Conservation (phyloP, 1,140 invertebrate species). For the Manduca sexta region DNA sequence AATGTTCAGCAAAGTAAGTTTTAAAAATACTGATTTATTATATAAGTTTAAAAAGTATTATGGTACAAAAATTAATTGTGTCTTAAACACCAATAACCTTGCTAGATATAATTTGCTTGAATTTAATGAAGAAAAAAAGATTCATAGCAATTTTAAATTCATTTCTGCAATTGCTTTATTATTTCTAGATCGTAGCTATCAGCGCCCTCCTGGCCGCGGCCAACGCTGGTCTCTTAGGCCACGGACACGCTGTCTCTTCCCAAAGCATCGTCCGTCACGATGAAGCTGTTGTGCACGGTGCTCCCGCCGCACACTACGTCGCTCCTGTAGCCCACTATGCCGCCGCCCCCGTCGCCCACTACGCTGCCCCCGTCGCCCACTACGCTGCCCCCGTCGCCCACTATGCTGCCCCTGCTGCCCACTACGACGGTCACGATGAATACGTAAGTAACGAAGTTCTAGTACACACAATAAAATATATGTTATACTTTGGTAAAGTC, state of each 20-base stretch:
- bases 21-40: background rate
- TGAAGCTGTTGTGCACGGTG: slow-evolving; percentile 24
- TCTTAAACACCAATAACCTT: too few species aligned
- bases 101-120: too few species aligned
- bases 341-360: slow-evolving; percentile 36
- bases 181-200: slow-evolving; percentile 34
- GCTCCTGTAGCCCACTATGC: slow-evolving; percentile 26
- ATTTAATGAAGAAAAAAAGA: too few species aligned
- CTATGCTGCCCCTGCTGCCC: slow-evolving; percentile 27
- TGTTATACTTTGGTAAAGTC: too few species aligned
- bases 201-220: slow-evolving; percentile 39
- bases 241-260: slow-evolving; percentile 52
- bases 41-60: too few species aligned
- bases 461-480: too few species aligned
- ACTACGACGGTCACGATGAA: slow-evolving; percentile 41
- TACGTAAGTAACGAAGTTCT: slow-evolving; percentile 31
- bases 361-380: slow-evolving; percentile 32
- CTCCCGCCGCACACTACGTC: slow-evolving; percentile 32
- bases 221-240: slow-evolving; percentile 31
- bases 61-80: too few species aligned
- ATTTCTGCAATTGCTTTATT: background rate
- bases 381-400: slow-evolving; percentile 27
- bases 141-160: slow-evolving; percentile 20
- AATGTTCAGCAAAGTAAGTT: slow-evolving; percentile 63
- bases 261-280: slow-evolving; percentile 60